Percentiles rank a stretch among this genome's conserved stretches.
Conservation (phyloP, 1,140 invertebrate genomes). For the Drosophila eugracilis region DNA sequence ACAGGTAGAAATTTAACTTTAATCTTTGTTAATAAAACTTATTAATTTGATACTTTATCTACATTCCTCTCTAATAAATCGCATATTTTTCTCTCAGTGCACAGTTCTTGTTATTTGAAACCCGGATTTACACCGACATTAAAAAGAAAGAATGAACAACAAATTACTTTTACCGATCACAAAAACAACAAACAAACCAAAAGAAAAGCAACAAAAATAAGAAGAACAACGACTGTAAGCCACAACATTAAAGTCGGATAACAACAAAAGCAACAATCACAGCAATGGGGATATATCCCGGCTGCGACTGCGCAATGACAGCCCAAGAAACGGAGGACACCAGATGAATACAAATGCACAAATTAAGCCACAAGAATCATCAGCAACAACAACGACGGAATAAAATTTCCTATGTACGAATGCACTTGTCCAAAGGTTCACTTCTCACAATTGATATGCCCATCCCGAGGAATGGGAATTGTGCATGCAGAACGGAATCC, state of each 20-base stretch:
- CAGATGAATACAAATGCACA: constrained; percentile 73
- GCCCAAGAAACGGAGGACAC: constrained; percentile 45
- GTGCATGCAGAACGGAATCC: constrained; percentile 65
- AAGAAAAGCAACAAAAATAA: constrained; percentile 5
- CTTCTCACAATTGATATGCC: constrained; percentile 30
- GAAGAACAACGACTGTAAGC: constrained; percentile 26
- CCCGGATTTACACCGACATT: constrained; percentile 75
- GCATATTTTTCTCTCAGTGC: constrained; percentile 45
- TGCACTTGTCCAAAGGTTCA: constrained; percentile 80
- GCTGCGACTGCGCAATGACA: constrained; percentile 54
- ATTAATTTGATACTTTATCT: not conserved
- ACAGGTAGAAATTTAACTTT: too few species aligned
- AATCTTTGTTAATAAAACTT: not conserved
- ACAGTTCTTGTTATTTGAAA: constrained; percentile 72
- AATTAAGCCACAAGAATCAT: constrained; percentile 70
- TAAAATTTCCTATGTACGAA: constrained; percentile 78
- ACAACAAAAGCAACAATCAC: constrained; percentile 19
- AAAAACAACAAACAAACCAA: constrained; percentile 20
- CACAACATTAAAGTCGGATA: constrained; percentile 19
- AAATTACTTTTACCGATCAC: constrained; percentile 81
- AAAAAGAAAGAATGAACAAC: constrained; percentile 71
- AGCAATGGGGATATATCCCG: constrained; percentile 15
- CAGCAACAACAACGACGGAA: constrained; percentile 25
- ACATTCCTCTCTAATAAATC: not conserved
- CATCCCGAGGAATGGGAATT: constrained; percentile 50